Base-by-base conservation (phyloP, 2,113 vertebrate species). In the Cyanistes caeruleus region DNA sequence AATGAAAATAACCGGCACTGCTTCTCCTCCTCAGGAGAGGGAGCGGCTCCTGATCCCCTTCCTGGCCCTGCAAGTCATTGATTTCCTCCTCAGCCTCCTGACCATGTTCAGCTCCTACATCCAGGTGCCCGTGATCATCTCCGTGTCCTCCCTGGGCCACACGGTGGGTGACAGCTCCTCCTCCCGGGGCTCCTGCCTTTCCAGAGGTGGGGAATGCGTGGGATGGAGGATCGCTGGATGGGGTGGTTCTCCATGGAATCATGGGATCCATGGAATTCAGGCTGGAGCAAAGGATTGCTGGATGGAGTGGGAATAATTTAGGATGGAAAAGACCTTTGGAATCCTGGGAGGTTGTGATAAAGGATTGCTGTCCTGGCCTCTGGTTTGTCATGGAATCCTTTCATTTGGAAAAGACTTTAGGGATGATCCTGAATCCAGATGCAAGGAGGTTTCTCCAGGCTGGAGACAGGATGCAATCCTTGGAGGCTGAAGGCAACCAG, bases 21-120 rank as follows among this genome's bases (percentile, higher is more conserved):
- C 31, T 92, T 86, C 43, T 28, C 74, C 78, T 67, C 92, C 93
- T 20, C 91, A 98, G 98, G 97, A 85, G 21, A 93, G 94, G 41
- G 98, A 98, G 81, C 96, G 93, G 56, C 89, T 98, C 90, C 87
- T 99, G 88, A 87, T 98, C 52, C 98, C 98, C 0, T 98, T 99
- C 97, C 84, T 98, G 84, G 96, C 98, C 59, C 96, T 98, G 46
- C 98, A 98, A 97, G 63, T 97, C 90, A 96, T 98, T 52, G 98
- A 98, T 88, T 97, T 98, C 70, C 95, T 97, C n/a, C 94, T 98
- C 73, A 98, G 98, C 89, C 86, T 98, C 72, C 96, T 99, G 27
- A 98, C 98, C 2, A 68, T 98, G 89, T 97, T 98, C 97, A 97
- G 97, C 39, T 95, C 96, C 89, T 98, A 97, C 79, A 94, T 98